Conservation (phyloP, 2,113 vertebrate species). For the Lepidiolamprologus cunningtoni region DNA sequence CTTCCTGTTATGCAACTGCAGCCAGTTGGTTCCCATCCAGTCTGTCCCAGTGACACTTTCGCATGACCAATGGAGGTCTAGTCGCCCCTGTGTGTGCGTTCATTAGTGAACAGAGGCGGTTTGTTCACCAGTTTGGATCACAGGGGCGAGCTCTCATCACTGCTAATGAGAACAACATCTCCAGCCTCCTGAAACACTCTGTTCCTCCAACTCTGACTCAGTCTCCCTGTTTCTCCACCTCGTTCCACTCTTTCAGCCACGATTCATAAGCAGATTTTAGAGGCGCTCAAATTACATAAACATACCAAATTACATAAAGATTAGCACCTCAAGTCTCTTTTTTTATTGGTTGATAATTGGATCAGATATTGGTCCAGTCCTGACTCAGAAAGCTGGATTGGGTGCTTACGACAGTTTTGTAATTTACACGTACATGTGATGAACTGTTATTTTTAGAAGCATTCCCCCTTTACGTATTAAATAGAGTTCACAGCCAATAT, state of each 20-base stretch:
- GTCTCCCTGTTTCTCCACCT: background rate
- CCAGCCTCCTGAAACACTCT: constrained; percentile 16
- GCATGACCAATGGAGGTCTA: constrained; percentile 38
- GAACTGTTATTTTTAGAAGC: background rate
- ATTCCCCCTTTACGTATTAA: rapidly evolving
- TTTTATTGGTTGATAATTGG: background rate
- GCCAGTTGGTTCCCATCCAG: constrained; percentile 37
- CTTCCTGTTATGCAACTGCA: constrained; percentile 25
- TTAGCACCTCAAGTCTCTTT: background rate
- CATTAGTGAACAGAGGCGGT: constrained; percentile 64
- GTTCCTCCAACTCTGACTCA: constrained; percentile 19
- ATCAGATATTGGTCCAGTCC: background rate
- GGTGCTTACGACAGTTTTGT: background rate
- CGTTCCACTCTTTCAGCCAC: background rate
- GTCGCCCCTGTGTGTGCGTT: constrained; percentile 30
- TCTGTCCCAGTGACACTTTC: background rate
- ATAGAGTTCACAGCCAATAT: background rate
- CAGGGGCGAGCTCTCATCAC: constrained; percentile 34
- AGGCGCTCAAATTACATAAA: background rate
- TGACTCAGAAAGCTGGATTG: background rate
- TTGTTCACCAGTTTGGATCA: constrained; percentile 40
- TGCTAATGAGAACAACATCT: constrained; percentile 59
- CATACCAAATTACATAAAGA: background rate
- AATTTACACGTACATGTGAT: background rate
- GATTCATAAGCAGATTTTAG: background rate